A percentile compares a stretch with the other conserved stretches of the same genome.
These are phyloP conservation scores for Hermaeophaga mercurialis DNA, from an alignment of 2,888 invertebrate species.

Conservation along the genomic window DNA sequence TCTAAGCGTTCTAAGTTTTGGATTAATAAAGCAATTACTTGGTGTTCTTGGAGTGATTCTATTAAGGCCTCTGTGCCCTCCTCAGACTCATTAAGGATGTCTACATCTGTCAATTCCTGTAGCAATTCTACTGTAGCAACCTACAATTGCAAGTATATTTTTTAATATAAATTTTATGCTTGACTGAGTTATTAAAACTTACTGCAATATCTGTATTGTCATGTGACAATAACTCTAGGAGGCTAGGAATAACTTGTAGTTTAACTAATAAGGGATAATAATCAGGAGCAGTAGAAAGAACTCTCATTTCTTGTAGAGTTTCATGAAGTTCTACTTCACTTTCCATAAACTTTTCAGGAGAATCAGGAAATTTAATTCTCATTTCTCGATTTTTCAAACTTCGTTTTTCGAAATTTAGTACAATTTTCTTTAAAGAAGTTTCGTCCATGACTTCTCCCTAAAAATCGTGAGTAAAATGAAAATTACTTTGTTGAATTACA, in stretches of 20 bases:
- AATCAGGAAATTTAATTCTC: slow-evolving; percentile 97
- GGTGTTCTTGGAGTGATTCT: slow-evolving; percentile 85
- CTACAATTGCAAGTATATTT: slow-evolving; percentile 35
- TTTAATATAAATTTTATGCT: no score
- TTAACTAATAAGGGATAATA: slow-evolving; percentile 91
- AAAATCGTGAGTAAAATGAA: slow-evolving; percentile 40
- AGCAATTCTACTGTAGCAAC: slow-evolving; percentile 63
- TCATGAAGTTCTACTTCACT: slow-evolving; percentile 83
- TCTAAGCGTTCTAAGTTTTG: slow-evolving; percentile 94
- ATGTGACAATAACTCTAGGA: slow-evolving; percentile 92
- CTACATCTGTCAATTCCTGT: slow-evolving; percentile 94
- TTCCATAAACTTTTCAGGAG: slow-evolving; percentile 97
- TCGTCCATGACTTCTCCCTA: slow-evolving; percentile 89
- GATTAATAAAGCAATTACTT: slow-evolving; percentile 82
- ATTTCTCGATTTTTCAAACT: slow-evolving; percentile 94
- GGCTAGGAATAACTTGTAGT: slow-evolving; percentile 83
- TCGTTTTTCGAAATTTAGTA: slow-evolving; percentile 92
- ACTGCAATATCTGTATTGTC: slow-evolving; percentile 89
- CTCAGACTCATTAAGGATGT: slow-evolving; percentile 91
- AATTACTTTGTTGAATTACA: slow-evolving; percentile 9
- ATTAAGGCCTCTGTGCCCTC: slow-evolving; percentile 89
- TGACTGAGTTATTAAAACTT: slow-evolving; percentile 42
- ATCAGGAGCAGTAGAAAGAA: slow-evolving; percentile 93
- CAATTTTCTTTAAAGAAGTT: slow-evolving; percentile 81
- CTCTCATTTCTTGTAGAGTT: slow-evolving; percentile 86